Base-by-base conservation (phyloP, 2,797 vertebrate species). In the Rhinogobio ventralis region DNA sequence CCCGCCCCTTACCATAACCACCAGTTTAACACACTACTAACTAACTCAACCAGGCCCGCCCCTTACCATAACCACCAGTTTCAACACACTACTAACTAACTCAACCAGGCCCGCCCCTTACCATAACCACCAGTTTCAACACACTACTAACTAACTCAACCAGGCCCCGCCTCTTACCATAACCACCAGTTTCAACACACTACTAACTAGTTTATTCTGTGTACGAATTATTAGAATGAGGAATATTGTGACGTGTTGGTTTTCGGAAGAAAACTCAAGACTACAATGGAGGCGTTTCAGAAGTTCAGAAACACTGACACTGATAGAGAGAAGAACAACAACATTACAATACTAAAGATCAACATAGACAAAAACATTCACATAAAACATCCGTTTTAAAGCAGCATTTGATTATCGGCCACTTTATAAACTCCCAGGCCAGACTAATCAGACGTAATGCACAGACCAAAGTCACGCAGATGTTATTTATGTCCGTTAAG, bases 351-450 rank as follows among this genome's bases (percentile, higher is more conserved):
- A 30, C 62, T 1, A 17, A 1, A 64, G 62, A 64, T 17, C 7
- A 64, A 64, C 2, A 8, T 7, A 14, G 0, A 28, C 0, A 17
- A 17, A 46, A 28, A n/a, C 7, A 28, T 14, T 53, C 28, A 13
- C 28, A 75, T n/a, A 3, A 36, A 75, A 55, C 19, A 39, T n/a
- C 20, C 3, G 7, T 39, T 76, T 76, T 5, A 17, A 25, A 25
- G 51, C 33, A 8, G 20, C 2, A 17, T 77, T 57, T 76, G 51
- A 76, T 76, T n/a, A 76, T 9, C 5, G 13, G 4, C 51, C 20
- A 36, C 10, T 76, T 76, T 39, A 14, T 57, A 55, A 57, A 76
- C 72, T 74, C 49, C 62, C 49, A 30, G 71, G 73, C 19, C 49
- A 36, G 30, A 76, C 20, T 76, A 28, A 77, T 77, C 55, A 62